Percentiles rank a stretch among this genome's conserved stretches.
phyloP scores from a whole-genome alignment of 1,140 invertebrate species.

The Scaptomyza pallida region DNA sequence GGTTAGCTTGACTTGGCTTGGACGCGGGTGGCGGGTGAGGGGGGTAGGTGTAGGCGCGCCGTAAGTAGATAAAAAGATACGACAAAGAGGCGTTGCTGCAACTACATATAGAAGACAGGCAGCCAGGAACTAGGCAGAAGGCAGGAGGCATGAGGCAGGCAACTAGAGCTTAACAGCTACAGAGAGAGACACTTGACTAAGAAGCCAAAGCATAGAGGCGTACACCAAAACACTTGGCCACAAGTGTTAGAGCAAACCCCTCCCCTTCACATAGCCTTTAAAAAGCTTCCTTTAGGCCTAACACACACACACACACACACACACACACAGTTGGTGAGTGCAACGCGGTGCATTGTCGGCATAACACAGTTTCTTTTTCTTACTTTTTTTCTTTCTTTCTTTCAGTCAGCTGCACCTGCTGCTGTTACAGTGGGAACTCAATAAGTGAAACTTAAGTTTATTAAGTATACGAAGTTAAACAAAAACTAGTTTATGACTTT shows the following conservation, averaged over 20 bases:
- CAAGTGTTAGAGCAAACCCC: conserved; percentile 39
- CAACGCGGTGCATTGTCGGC: conserved; percentile 74
- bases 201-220: conserved; percentile 35
- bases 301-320: neutral
- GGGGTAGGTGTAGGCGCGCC: conserved; percentile 11
- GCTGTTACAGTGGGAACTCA: neutral
- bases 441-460: neutral
- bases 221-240: conserved; percentile 56
- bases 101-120: conserved; percentile 17
- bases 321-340: conserved; percentile 42
- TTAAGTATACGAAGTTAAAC: too few relatives aligned
- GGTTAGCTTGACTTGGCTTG: neutral
- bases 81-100: conserved; percentile 48
- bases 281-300: neutral
- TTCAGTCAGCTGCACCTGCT: neutral
- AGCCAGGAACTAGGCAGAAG: too few relatives aligned
- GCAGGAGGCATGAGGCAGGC: too few relatives aligned
- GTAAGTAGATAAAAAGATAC: conserved; percentile 68
- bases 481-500: too few relatives aligned
- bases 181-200: conserved; percentile 54
- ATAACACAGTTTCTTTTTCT: conserved; percentile 70
- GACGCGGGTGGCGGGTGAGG: neutral
- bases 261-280: neutral
- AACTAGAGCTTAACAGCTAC: conserved; percentile 43
- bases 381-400: too few relatives aligned